Evolutionary conservation across 1,140 invertebrate species (phyloP).

Genomic region (Saccostrea echinata): DNA sequence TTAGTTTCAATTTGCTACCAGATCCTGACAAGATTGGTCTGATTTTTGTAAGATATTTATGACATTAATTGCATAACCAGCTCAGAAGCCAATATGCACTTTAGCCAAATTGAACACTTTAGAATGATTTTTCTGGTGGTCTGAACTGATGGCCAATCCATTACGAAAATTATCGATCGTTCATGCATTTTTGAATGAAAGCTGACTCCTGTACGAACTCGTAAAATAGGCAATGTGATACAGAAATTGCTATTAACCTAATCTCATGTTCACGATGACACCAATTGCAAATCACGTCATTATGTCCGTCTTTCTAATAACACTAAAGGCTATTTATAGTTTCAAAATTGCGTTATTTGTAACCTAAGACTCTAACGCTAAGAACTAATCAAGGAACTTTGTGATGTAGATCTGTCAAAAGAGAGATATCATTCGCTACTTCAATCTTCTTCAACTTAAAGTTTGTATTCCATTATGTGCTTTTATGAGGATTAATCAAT

Average conservation of each 20-base stretch:
- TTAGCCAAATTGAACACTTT: neutral
- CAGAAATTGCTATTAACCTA: slow-evolving; percentile 3
- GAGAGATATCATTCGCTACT: too few species aligned
- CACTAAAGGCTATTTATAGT: neutral
- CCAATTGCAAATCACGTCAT: neutral
- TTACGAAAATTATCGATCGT: neutral
- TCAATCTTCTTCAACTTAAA: too few species aligned
- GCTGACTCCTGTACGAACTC: neutral
- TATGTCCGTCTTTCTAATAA: neutral
- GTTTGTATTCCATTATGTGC: too few species aligned
- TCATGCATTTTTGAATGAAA: neutral
- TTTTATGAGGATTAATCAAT: too few species aligned
- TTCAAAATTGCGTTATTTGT: neutral
- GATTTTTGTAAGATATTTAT: neutral
- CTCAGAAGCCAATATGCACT: neutral
- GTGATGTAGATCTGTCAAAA: neutral
- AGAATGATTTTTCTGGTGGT: neutral
- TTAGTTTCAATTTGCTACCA: neutral
- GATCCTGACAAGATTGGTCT: neutral
- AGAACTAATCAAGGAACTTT: neutral
- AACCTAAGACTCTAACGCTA: neutral
- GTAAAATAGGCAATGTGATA: neutral
- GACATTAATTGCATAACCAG: neutral
- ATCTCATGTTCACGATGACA: neutral
- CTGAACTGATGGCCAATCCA: neutral